Percentiles rank a stretch among this genome's conserved stretches.
These are phyloP conservation scores for Acanthopagrus latus DNA, from an alignment of 2,797 vertebrate species.

Conservation along the genomic window DNA sequence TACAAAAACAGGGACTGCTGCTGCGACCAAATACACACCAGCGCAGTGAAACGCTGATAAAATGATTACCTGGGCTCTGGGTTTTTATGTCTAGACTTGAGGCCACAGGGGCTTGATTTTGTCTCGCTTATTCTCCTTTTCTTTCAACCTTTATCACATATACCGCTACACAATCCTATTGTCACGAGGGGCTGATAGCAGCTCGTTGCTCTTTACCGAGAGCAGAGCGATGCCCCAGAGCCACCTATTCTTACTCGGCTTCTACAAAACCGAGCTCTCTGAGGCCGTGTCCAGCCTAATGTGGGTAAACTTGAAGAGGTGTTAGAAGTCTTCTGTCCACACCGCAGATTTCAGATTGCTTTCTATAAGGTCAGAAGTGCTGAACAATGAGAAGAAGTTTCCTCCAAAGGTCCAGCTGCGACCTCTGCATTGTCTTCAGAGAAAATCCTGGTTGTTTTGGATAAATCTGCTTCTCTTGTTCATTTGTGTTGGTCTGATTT, in stretches of 20 bases:
- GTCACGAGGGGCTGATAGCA: conserved; percentile 48
- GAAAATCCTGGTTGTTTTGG: not conserved
- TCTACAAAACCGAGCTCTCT: conserved; percentile 22
- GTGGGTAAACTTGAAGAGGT: conserved; percentile 23
- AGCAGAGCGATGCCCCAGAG: conserved; percentile 38
- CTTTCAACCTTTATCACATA: conserved; percentile 56
- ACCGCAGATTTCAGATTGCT: conserved; percentile 2
- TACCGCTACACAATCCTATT: conserved; percentile 48
- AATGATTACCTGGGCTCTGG: conserved; percentile 41
- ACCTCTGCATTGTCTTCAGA: not conserved
- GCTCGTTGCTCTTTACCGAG: conserved; percentile 54
- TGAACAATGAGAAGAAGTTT: not conserved
- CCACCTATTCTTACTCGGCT: conserved; percentile 44
- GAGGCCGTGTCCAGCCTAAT: conserved; percentile 42
- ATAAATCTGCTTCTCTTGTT: not conserved
- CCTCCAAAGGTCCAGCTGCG: not conserved
- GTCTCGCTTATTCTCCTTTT: conserved; percentile 42
- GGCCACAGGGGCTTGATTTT: conserved; percentile 32
- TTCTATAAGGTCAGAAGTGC: not conserved
- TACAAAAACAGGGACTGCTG: not conserved
- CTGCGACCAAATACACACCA: conserved; percentile 27
- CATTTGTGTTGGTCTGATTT: not conserved
- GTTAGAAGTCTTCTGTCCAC: conserved; percentile 10
- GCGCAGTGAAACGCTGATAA: conserved; percentile 49
- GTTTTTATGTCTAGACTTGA: conserved; percentile 57